Evolutionary conservation across 2,797 vertebrate species (phyloP).

Genomic region (Gephyroberyx darwinii): DNA sequence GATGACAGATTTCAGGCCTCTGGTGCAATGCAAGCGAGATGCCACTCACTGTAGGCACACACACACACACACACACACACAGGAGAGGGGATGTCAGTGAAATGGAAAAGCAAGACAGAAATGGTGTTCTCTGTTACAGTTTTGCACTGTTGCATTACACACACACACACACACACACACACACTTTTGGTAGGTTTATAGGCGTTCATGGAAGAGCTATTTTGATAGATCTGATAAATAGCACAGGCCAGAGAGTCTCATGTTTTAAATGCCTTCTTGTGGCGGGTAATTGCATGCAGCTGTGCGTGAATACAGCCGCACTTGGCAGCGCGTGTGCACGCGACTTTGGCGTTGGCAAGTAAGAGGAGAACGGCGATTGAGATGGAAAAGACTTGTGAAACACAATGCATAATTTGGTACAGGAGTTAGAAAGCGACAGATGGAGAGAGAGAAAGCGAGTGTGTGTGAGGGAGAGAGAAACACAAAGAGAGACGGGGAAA

Average conservation of each 20-base stretch:
- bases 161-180: constrained; percentile 21
- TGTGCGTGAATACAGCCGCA: constrained; percentile 72
- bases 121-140: too few species aligned
- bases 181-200: constrained; percentile 43
- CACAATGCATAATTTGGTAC: constrained; percentile 51
- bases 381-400: constrained; percentile 50
- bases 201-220: constrained; percentile 70
- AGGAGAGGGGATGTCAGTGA: background rate
- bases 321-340: constrained; percentile 52
- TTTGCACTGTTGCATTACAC: background rate
- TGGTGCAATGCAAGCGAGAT: constrained; percentile 7
- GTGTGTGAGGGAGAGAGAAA: constrained; percentile 20
- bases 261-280: constrained; percentile 79
- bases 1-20: constrained; percentile 14
- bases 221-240: constrained; percentile 77
- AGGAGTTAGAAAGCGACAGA: constrained; percentile 32
- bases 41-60: constrained; percentile 6
- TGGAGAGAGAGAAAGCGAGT: constrained; percentile 23
- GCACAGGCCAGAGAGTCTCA: constrained; percentile 59
- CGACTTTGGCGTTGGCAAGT: constrained; percentile 44
- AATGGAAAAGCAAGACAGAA: background rate
- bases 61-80: constrained; percentile 5
- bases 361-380: constrained; percentile 33
- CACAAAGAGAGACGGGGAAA: constrained; percentile 19
- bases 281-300: constrained; percentile 79